Evolutionary conservation across 2,113 vertebrate genomes (phyloP).

Genomic region (Pica pica): DNA sequence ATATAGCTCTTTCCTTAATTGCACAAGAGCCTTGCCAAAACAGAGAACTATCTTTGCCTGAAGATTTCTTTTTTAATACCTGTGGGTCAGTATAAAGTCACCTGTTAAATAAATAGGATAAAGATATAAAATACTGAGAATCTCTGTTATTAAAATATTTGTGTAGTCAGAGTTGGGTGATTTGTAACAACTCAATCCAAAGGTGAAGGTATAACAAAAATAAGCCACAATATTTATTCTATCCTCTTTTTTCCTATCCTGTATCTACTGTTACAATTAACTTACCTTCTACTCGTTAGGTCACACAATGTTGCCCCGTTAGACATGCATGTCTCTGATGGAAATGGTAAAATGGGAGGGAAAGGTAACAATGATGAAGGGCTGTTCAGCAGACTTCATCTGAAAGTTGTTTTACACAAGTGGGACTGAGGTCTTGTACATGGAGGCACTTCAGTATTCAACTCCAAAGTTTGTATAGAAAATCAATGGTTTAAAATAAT

Average conservation of each 20-base stretch:
- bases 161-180: not conserved
- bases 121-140: not conserved
- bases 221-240: not conserved
- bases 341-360: not conserved
- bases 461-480: not conserved
- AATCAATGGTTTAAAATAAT: not conserved
- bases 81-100: not conserved
- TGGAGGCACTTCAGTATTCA: not conserved
- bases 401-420: not conserved
- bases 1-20: not conserved
- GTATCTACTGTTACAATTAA: not conserved
- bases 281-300: not conserved
- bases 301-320: not conserved
- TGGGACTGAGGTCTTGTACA: not conserved
- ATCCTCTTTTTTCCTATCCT: not conserved
- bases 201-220: not conserved
- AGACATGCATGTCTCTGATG: not conserved
- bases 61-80: constrained; percentile 8
- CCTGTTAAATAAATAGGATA: not conserved
- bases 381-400: not conserved
- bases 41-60: not conserved
- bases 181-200: not conserved
- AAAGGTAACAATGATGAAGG: not conserved
- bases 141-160: not conserved
- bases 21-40: not conserved